phyloP scores from a whole-genome alignment of 1,140 invertebrate species.

The Portunus trituberculatus region DNA sequence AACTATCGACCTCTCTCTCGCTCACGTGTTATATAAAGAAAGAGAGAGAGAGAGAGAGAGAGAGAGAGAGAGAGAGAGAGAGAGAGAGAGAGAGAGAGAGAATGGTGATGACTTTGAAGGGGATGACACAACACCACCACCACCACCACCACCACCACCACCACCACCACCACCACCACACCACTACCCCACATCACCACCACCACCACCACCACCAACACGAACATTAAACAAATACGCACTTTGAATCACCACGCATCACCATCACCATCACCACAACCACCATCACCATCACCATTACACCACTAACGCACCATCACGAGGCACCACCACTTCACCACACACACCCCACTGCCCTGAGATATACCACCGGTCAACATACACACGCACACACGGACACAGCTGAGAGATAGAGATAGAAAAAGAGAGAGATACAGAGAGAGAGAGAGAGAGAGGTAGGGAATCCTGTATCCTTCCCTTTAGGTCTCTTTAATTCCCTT shows the following conservation, averaged over 20 bases:
- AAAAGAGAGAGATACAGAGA: neutral
- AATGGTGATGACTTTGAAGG: neutral
- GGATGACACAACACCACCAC: slow-evolving; percentile 16
- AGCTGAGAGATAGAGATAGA: neutral
- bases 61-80: slow-evolving; percentile 1
- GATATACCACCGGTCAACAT: neutral
- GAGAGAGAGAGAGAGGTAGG: neutral
- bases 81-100: neutral
- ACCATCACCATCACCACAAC: neutral
- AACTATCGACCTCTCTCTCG: too few relatives aligned
- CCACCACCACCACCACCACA: neutral
- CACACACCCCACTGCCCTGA: slow-evolving; percentile 25
- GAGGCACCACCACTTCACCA: neutral
- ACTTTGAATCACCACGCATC: neutral
- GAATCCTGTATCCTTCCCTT: neutral
- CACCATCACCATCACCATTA: slow-evolving; percentile 13
- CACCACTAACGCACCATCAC: neutral
- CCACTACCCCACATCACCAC: neutral
- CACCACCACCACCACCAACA: neutral
- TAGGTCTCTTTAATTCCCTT: neutral
- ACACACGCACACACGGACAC: slow-evolving; percentile 26
- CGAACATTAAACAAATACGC: neutral
- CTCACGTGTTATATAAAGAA: too few relatives aligned
- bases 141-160: slow-evolving; percentile 30
- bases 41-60: too few relatives aligned